phyloP scores from a whole-genome alignment of 2,797 vertebrate species.

The Sebastiscus albofasciatus region DNA sequence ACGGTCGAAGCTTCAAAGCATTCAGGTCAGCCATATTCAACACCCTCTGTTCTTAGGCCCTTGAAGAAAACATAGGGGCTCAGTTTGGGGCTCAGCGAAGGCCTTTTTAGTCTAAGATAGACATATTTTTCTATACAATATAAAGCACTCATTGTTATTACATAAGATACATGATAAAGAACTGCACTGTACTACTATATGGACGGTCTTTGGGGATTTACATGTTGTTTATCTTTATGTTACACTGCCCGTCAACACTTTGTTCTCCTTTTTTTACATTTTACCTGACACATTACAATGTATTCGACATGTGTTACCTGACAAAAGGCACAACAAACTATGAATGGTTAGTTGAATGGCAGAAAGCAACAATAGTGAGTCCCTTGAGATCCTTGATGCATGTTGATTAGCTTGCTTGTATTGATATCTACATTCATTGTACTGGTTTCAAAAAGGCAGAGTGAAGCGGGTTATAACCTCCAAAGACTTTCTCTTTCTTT shows the following conservation, averaged over 20 bases:
- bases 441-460: slow-evolving; percentile 17
- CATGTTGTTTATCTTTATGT: neutral
- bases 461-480: slow-evolving; percentile 13
- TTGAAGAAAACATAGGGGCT: too few relatives aligned
- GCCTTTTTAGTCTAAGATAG: neutral
- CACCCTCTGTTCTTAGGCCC: neutral
- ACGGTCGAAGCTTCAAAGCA: too few relatives aligned
- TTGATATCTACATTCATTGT: neutral
- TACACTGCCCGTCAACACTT: neutral
- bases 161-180: neutral
- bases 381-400: slow-evolving; percentile 17
- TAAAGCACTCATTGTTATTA: neutral
- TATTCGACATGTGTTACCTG: neutral
- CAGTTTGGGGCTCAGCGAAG: too few relatives aligned
- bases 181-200: neutral
- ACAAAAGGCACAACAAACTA: neutral
- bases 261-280: neutral
- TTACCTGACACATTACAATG: neutral
- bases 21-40: neutral
- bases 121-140: neutral
- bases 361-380: slow-evolving; percentile 22
- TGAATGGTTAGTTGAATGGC: neutral
- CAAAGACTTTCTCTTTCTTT: slow-evolving; percentile 7
- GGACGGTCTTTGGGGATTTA: neutral
- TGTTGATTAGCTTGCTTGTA: slow-evolving; percentile 20